Evolutionary conservation across 2,113 vertebrate species (phyloP), one percentile per base, ranked within the genome.

Genomic region (Percina caprodes): DNA sequence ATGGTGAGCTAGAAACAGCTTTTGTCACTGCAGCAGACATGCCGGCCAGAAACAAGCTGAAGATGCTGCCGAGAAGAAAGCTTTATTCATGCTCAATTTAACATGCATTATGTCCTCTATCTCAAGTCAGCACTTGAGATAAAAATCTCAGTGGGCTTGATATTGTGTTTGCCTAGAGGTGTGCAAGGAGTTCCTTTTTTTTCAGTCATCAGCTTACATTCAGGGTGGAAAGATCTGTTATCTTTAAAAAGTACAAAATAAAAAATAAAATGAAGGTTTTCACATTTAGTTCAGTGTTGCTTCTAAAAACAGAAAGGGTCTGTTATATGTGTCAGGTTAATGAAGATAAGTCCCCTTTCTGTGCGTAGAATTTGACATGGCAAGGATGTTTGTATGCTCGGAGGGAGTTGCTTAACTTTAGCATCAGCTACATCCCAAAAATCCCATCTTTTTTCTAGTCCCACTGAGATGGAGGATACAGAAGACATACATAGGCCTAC

Each of bases 81-180:
- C 77, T 74, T 87, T 80, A 77, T 90, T 89, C 82, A 88, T 79
- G 86, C 90, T 92, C 91, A 91, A 82, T 93, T 93, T 82, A 92
- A 89, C 88, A 70, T 85, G 52, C 75, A 83, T 88, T 90, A 87
- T 76, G 67, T 76, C 68, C 67, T 86, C 81, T 74, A 80, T 83
- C 80, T 87, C 86, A 75, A 86, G 84, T 73, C 73, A 69, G 66
- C 61, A 69, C 69, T 82, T 30, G 71, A 87, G 84, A 91, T 92
- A 85, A 67, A 84, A 73, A 86, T 84, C 82, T 83, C 70, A 69
- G 52, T 68, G 46, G 70, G 80, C n/a, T 69, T 74, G 54, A 69
- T 88, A 63, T 74, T 81, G 71, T 86, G 79, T 86, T 86, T 74
- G 74, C 77, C 84, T 19, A 7, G 24, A 73, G 79, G 87, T 84